A percentile compares a stretch with the other conserved stretches of the same genome.
phyloP scores from a whole-genome alignment of 2,797 vertebrate species.

The Pseudomugil gertrudae region DNA sequence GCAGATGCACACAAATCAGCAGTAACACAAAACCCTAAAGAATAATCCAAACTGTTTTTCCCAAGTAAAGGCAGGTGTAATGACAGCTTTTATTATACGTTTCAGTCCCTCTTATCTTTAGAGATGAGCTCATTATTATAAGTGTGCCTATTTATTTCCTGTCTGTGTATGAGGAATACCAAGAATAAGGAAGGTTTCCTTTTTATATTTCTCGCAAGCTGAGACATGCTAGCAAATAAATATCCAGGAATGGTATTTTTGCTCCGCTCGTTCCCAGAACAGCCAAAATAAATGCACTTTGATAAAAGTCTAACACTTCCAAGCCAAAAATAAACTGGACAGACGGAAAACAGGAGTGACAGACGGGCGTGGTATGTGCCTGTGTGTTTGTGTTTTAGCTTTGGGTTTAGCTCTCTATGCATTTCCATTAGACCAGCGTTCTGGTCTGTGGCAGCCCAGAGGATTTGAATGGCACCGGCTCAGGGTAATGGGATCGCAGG shows the following conservation, averaged over 20 bases:
- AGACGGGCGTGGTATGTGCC: conserved; percentile 11
- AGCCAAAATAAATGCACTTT: conserved; percentile 23
- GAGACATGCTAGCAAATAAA: conserved; percentile 13
- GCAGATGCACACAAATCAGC: neutral
- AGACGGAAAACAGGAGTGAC: conserved; percentile 41
- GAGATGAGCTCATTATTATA: conserved; percentile 9
- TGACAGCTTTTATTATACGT: conserved; percentile 1
- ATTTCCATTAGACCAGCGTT: conserved; percentile 62
- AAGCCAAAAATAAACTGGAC: conserved; percentile 39
- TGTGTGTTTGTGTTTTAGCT: conserved; percentile 28
- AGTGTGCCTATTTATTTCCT: conserved; percentile 14
- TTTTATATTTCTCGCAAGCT: neutral
- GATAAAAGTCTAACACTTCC: conserved; percentile 34
- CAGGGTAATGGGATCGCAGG: conserved; percentile 56
- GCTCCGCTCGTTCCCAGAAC: conserved; percentile 29
- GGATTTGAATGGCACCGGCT: conserved; percentile 68
- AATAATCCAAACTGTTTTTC: neutral
- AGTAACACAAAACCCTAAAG: neutral
- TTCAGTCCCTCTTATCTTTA: neutral
- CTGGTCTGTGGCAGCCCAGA: conserved; percentile 56
- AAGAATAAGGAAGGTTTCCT: neutral
- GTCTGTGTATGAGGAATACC: conserved; percentile 3
- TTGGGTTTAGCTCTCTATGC: conserved; percentile 43
- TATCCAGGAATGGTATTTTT: conserved; percentile 33
- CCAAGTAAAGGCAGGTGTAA: conserved; percentile 2